Base-by-base conservation (phyloP, 1,140 invertebrate species). In the Drosophila virilis region DNA sequence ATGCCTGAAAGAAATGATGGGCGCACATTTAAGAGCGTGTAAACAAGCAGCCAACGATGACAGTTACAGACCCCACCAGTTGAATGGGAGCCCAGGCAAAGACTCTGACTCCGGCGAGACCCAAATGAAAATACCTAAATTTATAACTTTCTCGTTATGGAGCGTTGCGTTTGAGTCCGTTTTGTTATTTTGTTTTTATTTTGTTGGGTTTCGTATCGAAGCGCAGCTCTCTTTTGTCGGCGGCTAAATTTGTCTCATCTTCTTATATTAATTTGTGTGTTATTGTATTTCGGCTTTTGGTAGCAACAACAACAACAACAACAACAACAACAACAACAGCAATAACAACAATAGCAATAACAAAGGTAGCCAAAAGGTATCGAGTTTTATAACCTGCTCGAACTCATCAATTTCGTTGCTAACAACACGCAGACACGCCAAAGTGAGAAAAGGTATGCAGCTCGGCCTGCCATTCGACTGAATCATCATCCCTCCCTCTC, bases 131-230 rank as follows among this genome's bases (percentile, higher is more conserved):
- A 90, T 86, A 83, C 86, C 79, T 50, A 86, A 86, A 90, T 90
- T 90, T 90, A 90, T 90, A 90, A 90, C 86, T 90, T 90, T 90
- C 86, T 90, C 80, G 86, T 90, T 90, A 90, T 86, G 77, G 66
- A 73, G 81, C 64, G 54, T 54, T 64, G 73, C 61, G 43, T 45
- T 48, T 37, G 38, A n/a, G 40, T 52, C 37, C 10, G 6, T 57
- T 22, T 50, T 60, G n/a, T 22, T 2, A 17, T 33, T 37, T 40
- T 33, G 17, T 9, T 7, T 37, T 46, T 12, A n/a, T n/a, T n/a
- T n/a, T 61, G 40, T 15, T 42, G 43, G 15, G 52, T 32, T 28
- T 45, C 51, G 33, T 48, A 50, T 33, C 12, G 50, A 59, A 10
- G 8, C 50, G 59, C 58, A 73, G 42, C 62, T 79, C 73, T 72